Percentiles rank a stretch among this genome's conserved stretches.
Evolutionary conservation across 2,888 invertebrate genomes (phyloP).

Genomic region (Parnassius apollo): DNA sequence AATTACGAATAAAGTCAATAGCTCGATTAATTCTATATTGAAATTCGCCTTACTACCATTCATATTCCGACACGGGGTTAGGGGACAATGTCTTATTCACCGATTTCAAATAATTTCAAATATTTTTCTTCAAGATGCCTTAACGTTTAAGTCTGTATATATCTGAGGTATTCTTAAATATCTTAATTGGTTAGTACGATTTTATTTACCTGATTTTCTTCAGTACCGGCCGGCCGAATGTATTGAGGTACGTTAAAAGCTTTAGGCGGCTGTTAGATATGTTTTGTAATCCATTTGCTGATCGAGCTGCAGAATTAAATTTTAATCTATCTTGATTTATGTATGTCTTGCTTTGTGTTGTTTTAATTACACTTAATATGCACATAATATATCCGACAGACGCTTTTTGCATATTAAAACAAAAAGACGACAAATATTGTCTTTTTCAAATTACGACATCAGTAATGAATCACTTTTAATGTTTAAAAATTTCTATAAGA

Average conservation of each 20-base stretch:
- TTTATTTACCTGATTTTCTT: slow-evolving; percentile 13
- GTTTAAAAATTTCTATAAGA: too few relatives aligned
- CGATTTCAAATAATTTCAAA: not conserved
- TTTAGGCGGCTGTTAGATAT: not conserved
- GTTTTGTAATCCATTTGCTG: slow-evolving; percentile 1
- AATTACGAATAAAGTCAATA: too few relatives aligned
- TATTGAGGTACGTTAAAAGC: slow-evolving; percentile 8
- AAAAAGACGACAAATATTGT: too few relatives aligned
- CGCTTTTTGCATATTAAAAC: too few relatives aligned
- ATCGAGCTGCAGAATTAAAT: not conserved
- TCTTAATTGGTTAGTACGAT: slow-evolving; percentile 14
- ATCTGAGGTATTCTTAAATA: slow-evolving; percentile 4
- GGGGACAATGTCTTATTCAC: too few relatives aligned
- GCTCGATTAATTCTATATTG: too few relatives aligned
- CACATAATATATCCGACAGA: too few relatives aligned
- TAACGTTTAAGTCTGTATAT: slow-evolving; percentile 4
- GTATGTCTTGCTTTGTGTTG: too few relatives aligned
- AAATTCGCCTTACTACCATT: not conserved
- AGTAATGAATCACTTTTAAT: too few relatives aligned
- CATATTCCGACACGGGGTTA: not conserved
- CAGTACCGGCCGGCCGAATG: slow-evolving; percentile 2
- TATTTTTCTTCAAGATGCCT: slow-evolving; percentile 5
- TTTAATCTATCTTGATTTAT: too few relatives aligned
- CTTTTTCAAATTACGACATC: too few relatives aligned
- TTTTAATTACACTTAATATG: too few relatives aligned